Base-by-base conservation (phyloP, 1,140 invertebrate species). In the Drosophila oshimai region DNA sequence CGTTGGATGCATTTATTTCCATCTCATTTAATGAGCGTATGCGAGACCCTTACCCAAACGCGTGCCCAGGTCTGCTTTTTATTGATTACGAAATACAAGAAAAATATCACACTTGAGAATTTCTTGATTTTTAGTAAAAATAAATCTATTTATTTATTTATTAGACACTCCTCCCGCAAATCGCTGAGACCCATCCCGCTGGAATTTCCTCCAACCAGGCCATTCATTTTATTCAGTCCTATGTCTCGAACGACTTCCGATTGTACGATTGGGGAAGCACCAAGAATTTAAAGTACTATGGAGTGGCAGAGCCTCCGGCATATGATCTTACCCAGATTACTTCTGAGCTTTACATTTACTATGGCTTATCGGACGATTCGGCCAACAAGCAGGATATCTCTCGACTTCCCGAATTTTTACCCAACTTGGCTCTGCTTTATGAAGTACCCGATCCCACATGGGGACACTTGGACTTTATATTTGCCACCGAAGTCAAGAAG, bases 291-390 rank as follows among this genome's bases (percentile, higher is more conserved):
- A 47, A 76, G 31, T 60, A 74, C 6, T 94, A 94, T 49, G 90
- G 89, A 1, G 74, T 79, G 15, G 10, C 74, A 10, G 81, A 60
- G 13, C 93, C 94, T 7, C 93, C 93, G 0, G 62, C 90, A 2
- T 94, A 94, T 67, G 89, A 92, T 37, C 51, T 94, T 4, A 81
- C 89, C 4, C 93, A 93, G 58, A 92, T 96, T 10, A 93, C 93
- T 1, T 41, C 74, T 5, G 94, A 94, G 2, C 86, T 94, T 0
- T 93, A 93, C 1, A 58, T 96, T 1, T 94, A 94, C 68, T 95
- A 92, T 34, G 94, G 94, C 15, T 84, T 92, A 1, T 91, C 93
- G 5, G 95, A 96, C 75, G 92, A 92, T 84, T 87, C 94, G 0
- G 92, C 93, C 10, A 89, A 92, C 44, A 86, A 92, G 5, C 76